Percentiles rank a stretch among this genome's conserved stretches.
phyloP scores from a whole-genome alignment of 2,113 vertebrate genomes.

The Jaculus jaculus region DNA sequence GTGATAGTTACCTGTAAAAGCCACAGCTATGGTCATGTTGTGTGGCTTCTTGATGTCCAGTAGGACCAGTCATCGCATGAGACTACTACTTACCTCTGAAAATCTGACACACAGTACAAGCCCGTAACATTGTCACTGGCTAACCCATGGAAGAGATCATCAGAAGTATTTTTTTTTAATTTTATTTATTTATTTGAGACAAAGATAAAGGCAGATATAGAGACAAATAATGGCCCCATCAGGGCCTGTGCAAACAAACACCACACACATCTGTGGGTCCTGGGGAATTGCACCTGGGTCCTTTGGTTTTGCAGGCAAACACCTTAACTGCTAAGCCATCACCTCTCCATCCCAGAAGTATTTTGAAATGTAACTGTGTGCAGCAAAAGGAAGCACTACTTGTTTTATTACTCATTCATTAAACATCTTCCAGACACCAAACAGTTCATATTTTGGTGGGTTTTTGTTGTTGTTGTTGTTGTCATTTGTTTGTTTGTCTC shows the following conservation, averaged over 20 bases:
- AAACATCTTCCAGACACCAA: background rate
- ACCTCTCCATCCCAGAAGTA: background rate
- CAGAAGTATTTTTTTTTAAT: background rate
- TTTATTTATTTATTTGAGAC: too few relatives aligned
- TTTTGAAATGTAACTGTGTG: background rate
- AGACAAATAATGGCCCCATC: too few relatives aligned
- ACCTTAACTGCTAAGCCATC: too few relatives aligned
- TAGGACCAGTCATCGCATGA: background rate
- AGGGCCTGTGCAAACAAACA: too few relatives aligned
- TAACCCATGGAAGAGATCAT: background rate
- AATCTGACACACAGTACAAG: background rate
- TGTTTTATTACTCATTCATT: background rate
- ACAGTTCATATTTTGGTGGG: too few relatives aligned
- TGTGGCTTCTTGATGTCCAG: background rate
- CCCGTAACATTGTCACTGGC: background rate
- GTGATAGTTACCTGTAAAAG: background rate
- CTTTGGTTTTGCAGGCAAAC: too few relatives aligned
- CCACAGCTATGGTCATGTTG: background rate
- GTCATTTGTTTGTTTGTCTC: too few relatives aligned
- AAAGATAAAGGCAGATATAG: too few relatives aligned
- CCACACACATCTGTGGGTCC: too few relatives aligned
- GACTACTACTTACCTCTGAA: background rate
- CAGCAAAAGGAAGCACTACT: constrained; percentile 22
- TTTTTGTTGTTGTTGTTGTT: too few relatives aligned
- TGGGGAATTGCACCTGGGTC: too few relatives aligned